These are phyloP conservation scores for Solenopsis invicta DNA, from an alignment of 1,140 invertebrate genomes.

Conservation along the genomic window DNA sequence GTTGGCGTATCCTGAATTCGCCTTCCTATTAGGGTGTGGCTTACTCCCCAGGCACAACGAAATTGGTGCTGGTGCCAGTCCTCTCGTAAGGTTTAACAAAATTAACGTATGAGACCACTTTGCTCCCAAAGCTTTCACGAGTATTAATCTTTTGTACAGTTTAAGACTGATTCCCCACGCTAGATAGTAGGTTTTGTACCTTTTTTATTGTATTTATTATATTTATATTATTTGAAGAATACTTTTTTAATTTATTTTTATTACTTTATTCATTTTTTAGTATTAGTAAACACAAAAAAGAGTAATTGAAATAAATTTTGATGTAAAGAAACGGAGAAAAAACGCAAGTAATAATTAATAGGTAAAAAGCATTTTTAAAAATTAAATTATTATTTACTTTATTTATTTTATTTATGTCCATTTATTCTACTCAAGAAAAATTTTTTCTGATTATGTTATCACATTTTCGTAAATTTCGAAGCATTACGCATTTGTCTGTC, in stretches of 20 bases:
- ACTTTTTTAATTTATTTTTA: background rate
- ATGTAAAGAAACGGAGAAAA: too few species aligned
- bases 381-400: background rate
- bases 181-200: too few species aligned
- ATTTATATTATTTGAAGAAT: background rate
- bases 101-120: conserved; percentile 19
- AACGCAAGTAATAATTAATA: background rate
- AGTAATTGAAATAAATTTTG: background rate
- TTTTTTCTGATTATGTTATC: conserved; percentile 8
- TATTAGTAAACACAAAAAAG: background rate
- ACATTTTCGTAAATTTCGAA: background rate
- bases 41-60: conserved; percentile 34
- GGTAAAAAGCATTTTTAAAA: background rate
- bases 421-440: background rate
- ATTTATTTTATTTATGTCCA: background rate
- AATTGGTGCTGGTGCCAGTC: conserved; percentile 19
- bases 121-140: background rate
- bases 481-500: background rate
- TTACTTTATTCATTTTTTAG: background rate
- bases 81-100: conserved; percentile 14
- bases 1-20: conserved; percentile 71
- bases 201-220: background rate
- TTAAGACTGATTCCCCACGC: background rate
- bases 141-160: background rate
- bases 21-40: conserved; percentile 67